Percentiles rank a stretch among this genome's conserved stretches.
Conservation (phyloP, 2,888 invertebrate genomes). For the Meteorus colon region DNA sequence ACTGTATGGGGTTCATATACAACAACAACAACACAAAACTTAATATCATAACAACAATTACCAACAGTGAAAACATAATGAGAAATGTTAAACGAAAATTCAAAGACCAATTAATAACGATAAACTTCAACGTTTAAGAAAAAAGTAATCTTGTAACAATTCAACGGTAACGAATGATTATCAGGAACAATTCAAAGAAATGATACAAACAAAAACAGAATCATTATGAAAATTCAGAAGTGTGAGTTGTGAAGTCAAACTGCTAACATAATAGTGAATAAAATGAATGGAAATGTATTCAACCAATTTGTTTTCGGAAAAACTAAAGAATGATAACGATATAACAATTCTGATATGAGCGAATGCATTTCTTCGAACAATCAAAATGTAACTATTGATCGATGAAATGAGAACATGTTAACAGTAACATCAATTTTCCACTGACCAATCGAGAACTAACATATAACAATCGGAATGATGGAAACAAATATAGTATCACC, state of each 20-base stretch:
- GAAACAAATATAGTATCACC: conserved; percentile 37
- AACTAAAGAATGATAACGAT: too few species aligned
- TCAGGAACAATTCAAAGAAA: not conserved
- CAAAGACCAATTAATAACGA: conserved; percentile 35
- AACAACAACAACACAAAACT: conserved; percentile 43
- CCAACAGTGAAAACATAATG: conserved; percentile 49
- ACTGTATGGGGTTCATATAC: not conserved
- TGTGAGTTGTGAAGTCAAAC: too few species aligned
- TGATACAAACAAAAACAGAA: conserved; percentile 23
- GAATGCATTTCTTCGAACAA: not conserved
- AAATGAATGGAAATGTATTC: too few species aligned
- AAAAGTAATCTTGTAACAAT: conserved; percentile 30
- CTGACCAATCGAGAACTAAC: conserved; percentile 11
- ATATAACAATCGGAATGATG: conserved; percentile 35
- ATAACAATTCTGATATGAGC: not conserved
- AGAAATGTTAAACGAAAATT: conserved; percentile 8
- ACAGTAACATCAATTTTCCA: not conserved
- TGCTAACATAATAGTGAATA: too few species aligned
- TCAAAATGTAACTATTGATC: conserved; percentile 1
- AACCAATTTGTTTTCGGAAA: too few species aligned
- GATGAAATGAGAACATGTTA: conserved; percentile 9
- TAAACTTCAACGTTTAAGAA: conserved; percentile 49
- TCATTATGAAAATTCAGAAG: not conserved
- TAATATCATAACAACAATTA: conserved; percentile 43
- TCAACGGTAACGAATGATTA: conserved; percentile 26